Base-by-base conservation (phyloP, 2,797 vertebrate species). In the Lophotriccus pileatus region DNA sequence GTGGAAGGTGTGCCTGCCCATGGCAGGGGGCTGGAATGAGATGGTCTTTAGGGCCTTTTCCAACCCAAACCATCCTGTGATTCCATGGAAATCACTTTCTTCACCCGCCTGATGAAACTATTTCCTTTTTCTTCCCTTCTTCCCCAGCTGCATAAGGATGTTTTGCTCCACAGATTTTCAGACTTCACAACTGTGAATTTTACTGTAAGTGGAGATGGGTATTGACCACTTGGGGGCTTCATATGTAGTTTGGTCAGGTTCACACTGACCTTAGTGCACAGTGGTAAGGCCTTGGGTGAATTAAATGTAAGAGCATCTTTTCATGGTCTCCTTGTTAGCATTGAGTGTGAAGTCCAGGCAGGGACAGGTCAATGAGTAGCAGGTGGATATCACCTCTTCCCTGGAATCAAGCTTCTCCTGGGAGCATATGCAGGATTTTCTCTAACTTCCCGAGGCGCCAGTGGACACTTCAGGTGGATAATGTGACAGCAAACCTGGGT, bases 391-490 rank as follows among this genome's bases (percentile, higher is more conserved):
- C 20, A n/a, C 14, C 63, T 62, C 16, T 30, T 67, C 22, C 44
- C 53, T 70, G 63, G 39, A 39, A n/a, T 30, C 0, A 2, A 16
- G 39, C 58, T 84, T 66, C 37, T 64, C 27, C 46, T 74, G 20
- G 23, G 30, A 36, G 32, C 21, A 8, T 6, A 8, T 6, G 4
- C 24, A 11, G 14, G 9, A 6, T 56, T 52, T 47, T 55, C 25
- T 12, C 19, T 8, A 19, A 2, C 19, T 55, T 82, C 20, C 6
- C 50, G n/a, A 56, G 67, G 16, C 39, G 30, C 30, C 67, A n/a
- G 0, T 25, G 39, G 52, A 15, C 24, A 9, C 27, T 44, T 3
- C 25, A 36, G 76, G 43, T 1, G 3, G 36, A 14, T 41, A 21
- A 55, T 2, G 25, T 55, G 75, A 12, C 39, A 34, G 27, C 22